Evolutionary conservation across 2,113 vertebrate genomes (phyloP).

Genomic region (Chlamydotis undulata): DNA sequence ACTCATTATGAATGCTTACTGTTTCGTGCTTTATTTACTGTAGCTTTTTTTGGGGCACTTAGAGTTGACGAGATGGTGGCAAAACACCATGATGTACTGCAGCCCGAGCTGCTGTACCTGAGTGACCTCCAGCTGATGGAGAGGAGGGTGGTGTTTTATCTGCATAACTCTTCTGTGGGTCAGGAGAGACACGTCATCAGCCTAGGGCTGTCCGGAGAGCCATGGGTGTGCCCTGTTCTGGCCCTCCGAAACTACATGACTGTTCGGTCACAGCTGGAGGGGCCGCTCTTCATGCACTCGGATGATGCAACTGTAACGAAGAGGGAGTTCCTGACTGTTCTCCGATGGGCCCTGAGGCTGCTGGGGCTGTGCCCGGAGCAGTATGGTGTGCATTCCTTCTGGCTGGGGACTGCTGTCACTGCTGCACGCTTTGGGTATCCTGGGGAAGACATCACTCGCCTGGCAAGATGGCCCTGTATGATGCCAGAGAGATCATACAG

Average conservation of each 20-base stretch:
- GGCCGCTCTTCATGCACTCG: background rate
- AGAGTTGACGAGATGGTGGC: conserved; percentile 31
- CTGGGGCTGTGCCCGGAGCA: background rate
- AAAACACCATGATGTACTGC: background rate
- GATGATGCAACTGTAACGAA: background rate
- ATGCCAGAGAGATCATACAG: background rate
- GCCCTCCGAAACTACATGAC: background rate
- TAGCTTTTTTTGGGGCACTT: conserved; percentile 48
- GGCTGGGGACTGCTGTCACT: background rate
- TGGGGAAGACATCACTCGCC: background rate
- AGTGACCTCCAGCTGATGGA: background rate
- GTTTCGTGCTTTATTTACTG: conserved; percentile 31
- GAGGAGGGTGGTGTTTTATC: background rate
- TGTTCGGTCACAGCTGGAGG: background rate
- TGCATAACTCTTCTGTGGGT: background rate
- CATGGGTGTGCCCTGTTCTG: conserved; percentile 18
- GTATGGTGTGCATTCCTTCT: conserved; percentile 30
- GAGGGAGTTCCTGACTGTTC: background rate
- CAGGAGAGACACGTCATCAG: background rate
- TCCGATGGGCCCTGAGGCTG: background rate
- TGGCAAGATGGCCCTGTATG: conserved; percentile 34
- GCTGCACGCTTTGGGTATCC: background rate
- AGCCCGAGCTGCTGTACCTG: conserved; percentile 30
- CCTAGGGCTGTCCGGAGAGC: background rate
- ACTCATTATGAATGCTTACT: conserved; percentile 21